Conservation (phyloP, 2,113 vertebrate species). For the Cricetomys ansorgei region DNA sequence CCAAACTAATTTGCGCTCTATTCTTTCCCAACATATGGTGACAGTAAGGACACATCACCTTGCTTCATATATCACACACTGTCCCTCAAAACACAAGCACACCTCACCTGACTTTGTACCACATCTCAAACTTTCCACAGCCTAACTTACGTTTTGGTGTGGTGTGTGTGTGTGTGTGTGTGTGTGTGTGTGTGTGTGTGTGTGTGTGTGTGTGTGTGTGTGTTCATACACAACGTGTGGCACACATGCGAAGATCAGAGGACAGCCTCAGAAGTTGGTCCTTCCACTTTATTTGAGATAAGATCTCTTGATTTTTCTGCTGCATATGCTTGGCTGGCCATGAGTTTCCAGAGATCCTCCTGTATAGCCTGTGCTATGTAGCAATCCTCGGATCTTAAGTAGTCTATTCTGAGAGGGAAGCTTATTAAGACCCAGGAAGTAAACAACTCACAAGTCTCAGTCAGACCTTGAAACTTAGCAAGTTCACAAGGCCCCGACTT, state of each 20-base stretch:
- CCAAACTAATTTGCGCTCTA: neutral
- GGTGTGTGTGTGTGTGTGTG: too few species aligned
- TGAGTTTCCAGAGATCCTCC: neutral
- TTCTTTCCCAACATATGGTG: neutral
- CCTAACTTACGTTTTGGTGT: neutral
- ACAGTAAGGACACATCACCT: neutral
- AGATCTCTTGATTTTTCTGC: neutral
- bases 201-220: too few species aligned
- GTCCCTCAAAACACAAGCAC: neutral
- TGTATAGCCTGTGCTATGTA: neutral
- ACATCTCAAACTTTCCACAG: neutral
- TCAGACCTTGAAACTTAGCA: neutral
- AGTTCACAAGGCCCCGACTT: too few species aligned
- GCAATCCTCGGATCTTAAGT: neutral
- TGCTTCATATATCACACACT: neutral
- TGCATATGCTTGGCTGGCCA: neutral
- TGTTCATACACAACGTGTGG: neutral
- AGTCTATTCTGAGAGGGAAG: neutral
- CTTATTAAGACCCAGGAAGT: neutral
- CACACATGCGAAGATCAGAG: neutral
- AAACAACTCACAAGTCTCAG: neutral
- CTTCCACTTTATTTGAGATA: neutral
- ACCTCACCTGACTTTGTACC: neutral
- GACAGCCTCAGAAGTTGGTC: neutral
- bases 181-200: too few species aligned